Evolutionary conservation across 2,113 vertebrate species (phyloP), one percentile per base, ranked within the genome.

Genomic region (Aythya baeri): DNA sequence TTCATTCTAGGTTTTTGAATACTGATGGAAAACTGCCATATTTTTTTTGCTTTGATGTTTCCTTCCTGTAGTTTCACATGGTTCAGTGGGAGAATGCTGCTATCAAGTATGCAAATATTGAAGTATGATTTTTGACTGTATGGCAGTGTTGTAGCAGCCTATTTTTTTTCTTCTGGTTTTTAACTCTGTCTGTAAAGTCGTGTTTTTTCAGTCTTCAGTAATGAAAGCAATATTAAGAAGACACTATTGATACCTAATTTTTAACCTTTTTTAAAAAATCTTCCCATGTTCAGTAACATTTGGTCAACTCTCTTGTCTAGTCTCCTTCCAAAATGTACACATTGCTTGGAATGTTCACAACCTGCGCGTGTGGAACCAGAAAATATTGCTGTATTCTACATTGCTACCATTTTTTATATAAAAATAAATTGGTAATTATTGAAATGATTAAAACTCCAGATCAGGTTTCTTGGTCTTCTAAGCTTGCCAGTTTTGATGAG

Each of bases 221-320:
- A 98, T 91, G 91, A 98, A 97, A 98, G 98, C 98, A 98, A 98
- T 98, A 98, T 98, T 97, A 98, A 97, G 97, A 98, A 95, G 97
- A 98, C 97, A 96, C 94, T 95, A 93, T 95, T 98, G 97, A 97
- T 97, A 97, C 65, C 96, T 98, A 96, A 96, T 98, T 98, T 98
- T 97, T 98, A 98, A 97, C 92, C 93, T 98, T 98, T 98, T 97
- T 98, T 97, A 74, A 94, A 96, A 96, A 96, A 92, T 92, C 68
- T 95, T 96, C 92, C 92, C 22, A 6, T 96, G 94, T 98, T 98
- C 94, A 94, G 96, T 98, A 98, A 98, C 83, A 98, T 89, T 97
- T 97, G 97, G 96, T 98, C 96, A 96, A 89, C 96, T 97, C 96
- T 97, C 72, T 97, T 93, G 96, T 98, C 96, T 97, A 96, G 94